Evolutionary conservation across 2,113 vertebrate species (phyloP).

Genomic region (Siniperca chuatsi): DNA sequence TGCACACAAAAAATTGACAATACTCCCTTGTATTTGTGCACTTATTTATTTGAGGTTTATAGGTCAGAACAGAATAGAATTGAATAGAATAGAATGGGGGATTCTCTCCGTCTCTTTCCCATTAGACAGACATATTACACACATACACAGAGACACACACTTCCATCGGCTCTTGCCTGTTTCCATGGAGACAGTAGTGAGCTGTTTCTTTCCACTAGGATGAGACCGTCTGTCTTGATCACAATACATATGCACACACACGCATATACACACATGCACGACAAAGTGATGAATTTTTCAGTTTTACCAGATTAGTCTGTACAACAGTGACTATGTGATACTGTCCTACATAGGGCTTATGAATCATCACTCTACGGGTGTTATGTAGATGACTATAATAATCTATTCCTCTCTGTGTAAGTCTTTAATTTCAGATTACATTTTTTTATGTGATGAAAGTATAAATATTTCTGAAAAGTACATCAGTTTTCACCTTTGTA

Average conservation of each 20-base stretch:
- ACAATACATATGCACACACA: slow-evolving; percentile 48
- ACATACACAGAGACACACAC: slow-evolving; percentile 32
- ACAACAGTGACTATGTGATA: not conserved
- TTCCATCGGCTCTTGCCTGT: slow-evolving; percentile 64
- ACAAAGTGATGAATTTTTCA: slow-evolving; percentile 12
- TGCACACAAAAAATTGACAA: not conserved
- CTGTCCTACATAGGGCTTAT: not conserved
- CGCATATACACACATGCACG: not conserved
- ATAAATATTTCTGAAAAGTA: not conserved
- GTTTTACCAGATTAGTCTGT: slow-evolving; percentile 7
- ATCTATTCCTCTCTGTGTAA: not conserved
- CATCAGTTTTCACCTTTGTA: not conserved
- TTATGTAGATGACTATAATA: not conserved
- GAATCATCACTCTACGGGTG: not conserved
- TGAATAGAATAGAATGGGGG: slow-evolving; percentile 6
- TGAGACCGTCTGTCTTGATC: slow-evolving; percentile 63
- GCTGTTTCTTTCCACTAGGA: slow-evolving; percentile 60
- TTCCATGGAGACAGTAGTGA: slow-evolving; percentile 76
- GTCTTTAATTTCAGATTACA: not conserved
- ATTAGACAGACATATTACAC: slow-evolving; percentile 22
- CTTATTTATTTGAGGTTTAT: not conserved
- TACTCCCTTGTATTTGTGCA: not conserved
- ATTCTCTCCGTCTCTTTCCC: slow-evolving; percentile 16
- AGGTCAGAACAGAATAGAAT: not conserved
- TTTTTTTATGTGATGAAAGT: not conserved